phyloP scores from a whole-genome alignment of 2,888 invertebrate genomes.

The Kryphioiulus occultus region DNA sequence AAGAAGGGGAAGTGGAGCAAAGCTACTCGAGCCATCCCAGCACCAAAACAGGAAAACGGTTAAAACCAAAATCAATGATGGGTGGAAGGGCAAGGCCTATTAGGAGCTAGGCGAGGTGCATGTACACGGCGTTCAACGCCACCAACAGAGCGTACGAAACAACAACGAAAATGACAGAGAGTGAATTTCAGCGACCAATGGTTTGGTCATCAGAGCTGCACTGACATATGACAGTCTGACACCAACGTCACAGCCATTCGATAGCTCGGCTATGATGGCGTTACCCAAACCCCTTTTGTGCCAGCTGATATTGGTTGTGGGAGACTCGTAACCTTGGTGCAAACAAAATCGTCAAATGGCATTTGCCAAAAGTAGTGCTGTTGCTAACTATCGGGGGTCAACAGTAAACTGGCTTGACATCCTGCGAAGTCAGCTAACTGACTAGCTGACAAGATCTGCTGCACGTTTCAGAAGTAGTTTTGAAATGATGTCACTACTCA shows the following conservation, averaged over 20 bases:
- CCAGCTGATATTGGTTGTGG: background rate
- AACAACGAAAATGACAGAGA: background rate
- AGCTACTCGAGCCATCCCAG: background rate
- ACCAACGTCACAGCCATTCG: background rate
- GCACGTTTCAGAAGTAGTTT: too few relatives aligned
- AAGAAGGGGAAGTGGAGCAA: conserved; percentile 38
- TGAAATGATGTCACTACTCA: too few relatives aligned
- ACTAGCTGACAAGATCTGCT: too few relatives aligned
- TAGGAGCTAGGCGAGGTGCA: background rate
- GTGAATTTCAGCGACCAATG: background rate
- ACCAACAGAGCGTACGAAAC: background rate
- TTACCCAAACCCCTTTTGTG: background rate
- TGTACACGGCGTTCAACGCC: background rate
- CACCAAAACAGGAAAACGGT: conserved; percentile 42
- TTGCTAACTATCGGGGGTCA: too few relatives aligned
- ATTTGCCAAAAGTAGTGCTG: too few relatives aligned
- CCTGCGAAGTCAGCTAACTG: too few relatives aligned
- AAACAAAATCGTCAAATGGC: too few relatives aligned
- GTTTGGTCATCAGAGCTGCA: background rate
- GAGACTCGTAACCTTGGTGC: too few relatives aligned
- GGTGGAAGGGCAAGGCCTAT: conserved; percentile 15
- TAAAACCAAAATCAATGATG: conserved; percentile 41
- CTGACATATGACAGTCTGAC: background rate
- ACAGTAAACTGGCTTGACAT: too few relatives aligned
- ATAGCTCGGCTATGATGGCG: background rate